Evolutionary conservation across 2,888 invertebrate species (phyloP).

Genomic region (Eristalis tenax): DNA sequence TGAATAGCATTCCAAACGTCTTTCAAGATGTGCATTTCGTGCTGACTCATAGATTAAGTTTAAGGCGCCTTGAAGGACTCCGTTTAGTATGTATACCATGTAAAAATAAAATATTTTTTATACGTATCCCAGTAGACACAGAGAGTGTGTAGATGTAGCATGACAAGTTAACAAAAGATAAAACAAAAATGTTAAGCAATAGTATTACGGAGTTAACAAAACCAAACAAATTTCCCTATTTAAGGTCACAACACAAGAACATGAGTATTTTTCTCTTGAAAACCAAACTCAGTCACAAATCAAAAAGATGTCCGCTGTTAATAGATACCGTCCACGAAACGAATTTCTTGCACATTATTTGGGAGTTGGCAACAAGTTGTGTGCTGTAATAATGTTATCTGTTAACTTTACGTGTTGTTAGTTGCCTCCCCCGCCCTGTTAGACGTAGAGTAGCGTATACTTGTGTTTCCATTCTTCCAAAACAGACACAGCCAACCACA

Average conservation of each 20-base stretch:
- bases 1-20: not conserved
- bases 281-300: constrained; percentile 50
- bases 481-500: constrained; percentile 2
- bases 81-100: not conserved
- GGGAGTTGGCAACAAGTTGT: constrained; percentile 35
- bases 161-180: constrained; percentile 17
- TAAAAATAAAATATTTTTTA: constrained; percentile 5
- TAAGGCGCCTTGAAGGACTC: not conserved
- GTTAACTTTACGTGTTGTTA: constrained; percentile 39
- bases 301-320: constrained; percentile 58
- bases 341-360: constrained; percentile 66
- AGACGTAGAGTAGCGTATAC: not conserved
- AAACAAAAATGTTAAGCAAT: constrained; percentile 12
- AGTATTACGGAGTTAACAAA: constrained; percentile 41
- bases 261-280: constrained; percentile 16
- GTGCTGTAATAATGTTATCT: constrained; percentile 29
- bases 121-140: constrained; percentile 14
- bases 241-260: constrained; percentile 51
- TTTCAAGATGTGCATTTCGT: not conserved
- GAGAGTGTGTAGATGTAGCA: constrained; percentile 5
- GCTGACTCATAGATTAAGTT: not conserved
- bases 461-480: not conserved
- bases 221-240: constrained; percentile 22
- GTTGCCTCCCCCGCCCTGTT: constrained; percentile 41
- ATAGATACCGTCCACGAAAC: constrained; percentile 68